phyloP scores from a whole-genome alignment of 2,797 vertebrate genomes.

The Rhabdophis nuchalis region DNA sequence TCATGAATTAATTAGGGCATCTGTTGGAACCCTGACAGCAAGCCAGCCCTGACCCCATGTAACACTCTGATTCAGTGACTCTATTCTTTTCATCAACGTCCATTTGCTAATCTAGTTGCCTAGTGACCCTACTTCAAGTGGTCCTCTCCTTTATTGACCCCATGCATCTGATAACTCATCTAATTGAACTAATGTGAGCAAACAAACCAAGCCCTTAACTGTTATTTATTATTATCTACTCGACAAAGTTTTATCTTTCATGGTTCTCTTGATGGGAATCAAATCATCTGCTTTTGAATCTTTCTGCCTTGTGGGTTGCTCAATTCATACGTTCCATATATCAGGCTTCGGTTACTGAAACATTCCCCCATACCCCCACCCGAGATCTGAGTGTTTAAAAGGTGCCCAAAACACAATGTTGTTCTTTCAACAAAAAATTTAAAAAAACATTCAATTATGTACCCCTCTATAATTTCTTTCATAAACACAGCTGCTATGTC shows the following conservation, averaged over 20 bases:
- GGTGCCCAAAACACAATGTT: background rate
- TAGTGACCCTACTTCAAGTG: too few relatives aligned
- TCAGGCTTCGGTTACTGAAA: background rate
- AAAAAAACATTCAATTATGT: background rate
- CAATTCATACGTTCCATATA: background rate
- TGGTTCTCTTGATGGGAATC: background rate
- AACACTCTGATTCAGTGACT: background rate
- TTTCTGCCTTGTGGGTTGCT: background rate
- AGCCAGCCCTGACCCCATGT: too few relatives aligned
- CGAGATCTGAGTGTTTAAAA: background rate
- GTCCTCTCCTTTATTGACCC: background rate
- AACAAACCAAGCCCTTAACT: background rate
- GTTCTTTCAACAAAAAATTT: background rate
- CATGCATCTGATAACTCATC: background rate
- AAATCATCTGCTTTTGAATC: background rate
- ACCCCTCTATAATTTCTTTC: background rate
- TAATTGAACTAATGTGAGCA: background rate
- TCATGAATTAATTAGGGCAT: too few relatives aligned
- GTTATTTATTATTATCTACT: background rate
- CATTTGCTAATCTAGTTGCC: background rate
- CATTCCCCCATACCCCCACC: too few relatives aligned
- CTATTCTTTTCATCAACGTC: background rate
- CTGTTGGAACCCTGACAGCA: too few relatives aligned
- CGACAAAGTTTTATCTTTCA: background rate
- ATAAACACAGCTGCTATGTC: background rate